These are phyloP conservation scores for Peromyscus eremicus DNA, from an alignment of 2,797 vertebrate species.

Conservation along the genomic window DNA sequence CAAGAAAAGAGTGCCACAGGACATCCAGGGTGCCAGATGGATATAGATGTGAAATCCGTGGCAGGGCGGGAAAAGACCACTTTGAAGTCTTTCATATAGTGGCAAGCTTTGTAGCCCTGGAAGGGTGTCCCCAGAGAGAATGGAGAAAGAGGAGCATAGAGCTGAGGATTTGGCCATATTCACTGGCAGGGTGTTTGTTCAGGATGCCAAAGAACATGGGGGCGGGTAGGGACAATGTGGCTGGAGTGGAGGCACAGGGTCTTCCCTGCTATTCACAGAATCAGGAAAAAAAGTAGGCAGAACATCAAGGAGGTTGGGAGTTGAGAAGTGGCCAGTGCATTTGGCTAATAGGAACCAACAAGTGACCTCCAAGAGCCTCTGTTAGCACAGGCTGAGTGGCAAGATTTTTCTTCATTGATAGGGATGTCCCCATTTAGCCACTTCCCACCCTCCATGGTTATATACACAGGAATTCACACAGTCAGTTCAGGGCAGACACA, in stretches of 20 bases:
- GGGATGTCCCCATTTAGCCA: neutral
- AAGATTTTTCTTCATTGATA: neutral
- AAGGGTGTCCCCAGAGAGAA: neutral
- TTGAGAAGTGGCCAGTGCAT: neutral
- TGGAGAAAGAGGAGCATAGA: neutral
- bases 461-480: neutral
- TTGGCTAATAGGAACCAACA: neutral
- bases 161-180: neutral
- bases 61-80: neutral
- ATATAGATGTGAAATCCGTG: neutral
- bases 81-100: neutral
- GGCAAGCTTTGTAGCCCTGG: neutral
- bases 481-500: neutral
- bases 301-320: neutral
- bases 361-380: neutral
- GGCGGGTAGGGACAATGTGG: neutral
- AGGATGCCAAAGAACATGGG: neutral
- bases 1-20: constrained; percentile 28
- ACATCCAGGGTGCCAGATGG: neutral
- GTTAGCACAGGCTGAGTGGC: constrained; percentile 6
- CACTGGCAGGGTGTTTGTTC: neutral
- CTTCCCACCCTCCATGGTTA: neutral
- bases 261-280: neutral
- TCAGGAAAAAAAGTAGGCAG: neutral
- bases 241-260: neutral